A percentile compares a stretch with the other conserved stretches of the same genome.
phyloP scores from a whole-genome alignment of 2,888 invertebrate genomes.

The Spilosoma lubricipeda region DNA sequence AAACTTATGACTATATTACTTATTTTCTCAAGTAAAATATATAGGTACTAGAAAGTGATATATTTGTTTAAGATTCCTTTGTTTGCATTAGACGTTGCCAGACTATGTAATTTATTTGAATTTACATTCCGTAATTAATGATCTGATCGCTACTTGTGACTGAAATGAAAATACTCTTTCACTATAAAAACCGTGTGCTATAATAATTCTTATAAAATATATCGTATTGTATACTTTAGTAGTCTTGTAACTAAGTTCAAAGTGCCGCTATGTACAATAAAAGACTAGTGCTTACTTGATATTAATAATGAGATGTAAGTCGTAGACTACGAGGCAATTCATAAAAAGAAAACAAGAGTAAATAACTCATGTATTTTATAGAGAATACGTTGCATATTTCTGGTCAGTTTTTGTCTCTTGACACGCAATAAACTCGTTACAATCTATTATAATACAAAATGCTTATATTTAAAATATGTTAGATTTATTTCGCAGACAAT shows the following conservation, averaged over 20 bases:
- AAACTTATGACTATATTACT: too few species aligned
- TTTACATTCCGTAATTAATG: neutral
- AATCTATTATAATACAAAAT: neutral
- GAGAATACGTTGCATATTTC: neutral
- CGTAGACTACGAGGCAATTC: neutral
- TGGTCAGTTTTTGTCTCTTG: neutral
- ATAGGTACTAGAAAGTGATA: neutral
- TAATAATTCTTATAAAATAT: neutral
- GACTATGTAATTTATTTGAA: neutral
- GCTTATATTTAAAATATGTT: neutral
- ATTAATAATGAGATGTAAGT: neutral
- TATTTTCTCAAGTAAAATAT: neutral
- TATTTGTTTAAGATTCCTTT: neutral
- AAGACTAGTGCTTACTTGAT: neutral
- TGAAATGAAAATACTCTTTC: neutral
- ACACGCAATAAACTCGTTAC: slow-evolving; percentile 16
- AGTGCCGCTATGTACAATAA: neutral
- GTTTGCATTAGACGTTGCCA: neutral
- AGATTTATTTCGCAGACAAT: neutral
- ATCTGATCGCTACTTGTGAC: neutral
- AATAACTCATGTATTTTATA: neutral
- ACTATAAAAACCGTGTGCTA: neutral
- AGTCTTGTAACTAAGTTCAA: neutral
- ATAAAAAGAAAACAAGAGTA: neutral
- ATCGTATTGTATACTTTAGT: neutral